phyloP scores from a whole-genome alignment of 2,113 vertebrate species.

The Mirounga angustirostris region DNA sequence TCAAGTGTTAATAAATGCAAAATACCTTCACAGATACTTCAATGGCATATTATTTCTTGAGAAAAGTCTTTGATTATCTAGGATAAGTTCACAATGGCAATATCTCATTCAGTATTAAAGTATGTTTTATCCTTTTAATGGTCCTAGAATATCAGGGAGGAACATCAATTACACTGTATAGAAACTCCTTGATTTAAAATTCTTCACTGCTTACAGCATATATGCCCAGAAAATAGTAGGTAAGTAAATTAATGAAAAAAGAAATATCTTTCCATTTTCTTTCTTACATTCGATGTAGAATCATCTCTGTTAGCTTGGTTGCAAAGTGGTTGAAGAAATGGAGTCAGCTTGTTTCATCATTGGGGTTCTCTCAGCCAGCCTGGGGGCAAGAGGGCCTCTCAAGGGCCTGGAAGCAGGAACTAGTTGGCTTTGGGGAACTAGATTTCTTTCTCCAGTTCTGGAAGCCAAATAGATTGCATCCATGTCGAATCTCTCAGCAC shows the following conservation, averaged over 20 bases:
- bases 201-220: not conserved
- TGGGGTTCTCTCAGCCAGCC: not conserved
- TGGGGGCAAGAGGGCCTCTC: not conserved
- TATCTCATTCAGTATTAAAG: not conserved
- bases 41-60: not conserved
- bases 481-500: not conserved
- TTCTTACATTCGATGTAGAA: not conserved
- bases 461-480: not conserved
- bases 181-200: not conserved
- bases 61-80: conserved; percentile 11
- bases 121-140: not conserved
- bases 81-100: not conserved
- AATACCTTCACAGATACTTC: conserved; percentile 11
- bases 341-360: not conserved
- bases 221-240: not conserved
- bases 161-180: not conserved
- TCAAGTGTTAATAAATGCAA: not conserved
- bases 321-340: not conserved
- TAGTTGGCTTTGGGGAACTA: not conserved
- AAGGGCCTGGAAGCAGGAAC: not conserved
- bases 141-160: not conserved
- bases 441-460: not conserved
- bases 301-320: not conserved
- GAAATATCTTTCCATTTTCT: not conserved
- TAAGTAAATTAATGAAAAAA: not conserved